These are phyloP conservation scores for Steatornis caripensis DNA, from an alignment of 2,113 vertebrate genomes.

Conservation along the genomic window DNA sequence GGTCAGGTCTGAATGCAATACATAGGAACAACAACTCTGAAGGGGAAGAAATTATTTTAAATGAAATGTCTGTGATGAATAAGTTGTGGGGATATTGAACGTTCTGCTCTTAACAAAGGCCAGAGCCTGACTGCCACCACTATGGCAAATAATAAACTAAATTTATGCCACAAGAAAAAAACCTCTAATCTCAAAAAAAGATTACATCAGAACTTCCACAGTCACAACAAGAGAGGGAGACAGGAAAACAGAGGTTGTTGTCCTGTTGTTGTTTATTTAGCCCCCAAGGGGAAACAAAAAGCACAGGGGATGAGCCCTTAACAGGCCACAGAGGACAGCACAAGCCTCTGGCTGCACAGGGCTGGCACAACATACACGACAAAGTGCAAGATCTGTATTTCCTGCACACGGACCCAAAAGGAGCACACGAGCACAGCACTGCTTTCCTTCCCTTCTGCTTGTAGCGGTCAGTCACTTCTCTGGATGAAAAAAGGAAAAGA, in stretches of 20 bases:
- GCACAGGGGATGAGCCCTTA: neutral
- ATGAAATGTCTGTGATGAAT: neutral
- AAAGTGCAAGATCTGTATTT: neutral
- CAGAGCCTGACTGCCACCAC: neutral
- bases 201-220: neutral
- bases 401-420: neutral
- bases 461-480: no score
- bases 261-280: neutral
- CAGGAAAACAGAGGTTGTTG: neutral
- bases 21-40: neutral
- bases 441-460: neutral
- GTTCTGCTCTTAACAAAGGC: neutral
- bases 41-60: neutral
- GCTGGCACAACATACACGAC: neutral
- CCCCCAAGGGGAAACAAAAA: neutral
- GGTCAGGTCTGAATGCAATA: neutral
- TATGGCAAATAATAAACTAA: neutral
- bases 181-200: neutral
- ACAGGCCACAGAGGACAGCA: accelerated
- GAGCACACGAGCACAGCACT: neutral
- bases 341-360: neutral
- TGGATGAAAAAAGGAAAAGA: neutral
- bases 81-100: neutral
- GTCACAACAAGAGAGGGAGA: neutral
- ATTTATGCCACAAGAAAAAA: neutral